phyloP scores from a whole-genome alignment of 2,888 invertebrate genomes.

The Drosophila prostipennis region DNA sequence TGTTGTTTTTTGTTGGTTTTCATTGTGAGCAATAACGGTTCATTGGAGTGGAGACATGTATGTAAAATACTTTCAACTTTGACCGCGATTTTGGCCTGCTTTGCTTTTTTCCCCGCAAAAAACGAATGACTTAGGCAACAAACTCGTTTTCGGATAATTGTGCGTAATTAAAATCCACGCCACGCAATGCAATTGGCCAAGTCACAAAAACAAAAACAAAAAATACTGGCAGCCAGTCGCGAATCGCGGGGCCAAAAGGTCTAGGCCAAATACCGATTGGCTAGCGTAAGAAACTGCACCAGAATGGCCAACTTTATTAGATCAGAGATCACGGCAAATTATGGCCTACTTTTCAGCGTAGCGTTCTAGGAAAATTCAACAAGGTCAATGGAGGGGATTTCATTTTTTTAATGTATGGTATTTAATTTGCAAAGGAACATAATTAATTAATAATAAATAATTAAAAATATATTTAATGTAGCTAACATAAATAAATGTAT shows the following conservation, averaged over 20 bases:
- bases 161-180: constrained; percentile 40
- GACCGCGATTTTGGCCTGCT: constrained; percentile 56
- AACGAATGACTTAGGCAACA: constrained; percentile 74
- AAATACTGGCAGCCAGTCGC: constrained; percentile 1
- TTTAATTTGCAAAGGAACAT: no score
- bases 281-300: not conserved
- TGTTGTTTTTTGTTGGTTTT: constrained; percentile 1
- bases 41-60: constrained; percentile 14
- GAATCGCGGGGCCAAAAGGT: constrained; percentile 29
- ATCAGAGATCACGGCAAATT: constrained; percentile 3
- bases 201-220: not conserved
- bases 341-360: constrained; percentile 14
- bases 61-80: constrained; percentile 75
- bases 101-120: constrained; percentile 12
- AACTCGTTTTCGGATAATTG: constrained; percentile 56
- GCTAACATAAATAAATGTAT: no score
- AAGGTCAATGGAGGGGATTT: no score
- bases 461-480: no score
- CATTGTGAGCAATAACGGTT: constrained; percentile 13
- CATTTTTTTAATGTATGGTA: no score
- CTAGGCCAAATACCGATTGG: constrained; percentile 35
- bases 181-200: constrained; percentile 41
- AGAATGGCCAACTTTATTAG: not conserved
- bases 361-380: not conserved
- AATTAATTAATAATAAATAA: no score